These are phyloP conservation scores for Ceratosolen solmsi DNA, from an alignment of 1,140 invertebrate species.

Conservation along the genomic window DNA sequence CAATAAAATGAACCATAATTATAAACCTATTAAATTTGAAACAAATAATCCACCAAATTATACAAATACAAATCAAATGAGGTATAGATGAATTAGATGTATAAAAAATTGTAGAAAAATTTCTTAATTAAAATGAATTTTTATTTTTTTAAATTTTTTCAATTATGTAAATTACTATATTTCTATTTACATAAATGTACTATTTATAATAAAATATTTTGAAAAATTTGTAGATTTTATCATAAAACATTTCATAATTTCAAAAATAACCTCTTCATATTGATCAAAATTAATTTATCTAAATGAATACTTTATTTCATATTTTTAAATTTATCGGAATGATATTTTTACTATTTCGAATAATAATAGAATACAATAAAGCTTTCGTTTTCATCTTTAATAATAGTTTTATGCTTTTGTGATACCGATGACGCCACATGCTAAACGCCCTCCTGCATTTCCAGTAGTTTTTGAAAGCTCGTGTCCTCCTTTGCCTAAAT, in stretches of 20 bases:
- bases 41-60: too few relatives aligned
- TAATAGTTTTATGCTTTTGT: slow-evolving; percentile 71
- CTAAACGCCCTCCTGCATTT: slow-evolving; percentile 95
- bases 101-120: too few relatives aligned
- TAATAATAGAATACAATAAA: slow-evolving; percentile 25
- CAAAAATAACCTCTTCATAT: too few relatives aligned
- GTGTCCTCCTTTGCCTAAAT: slow-evolving; percentile 94
- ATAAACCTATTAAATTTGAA: neutral
- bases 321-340: slow-evolving; percentile 37
- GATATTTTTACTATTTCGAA: slow-evolving; percentile 36
- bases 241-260: neutral
- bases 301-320: too few relatives aligned
- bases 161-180: slow-evolving; percentile 1
- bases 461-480: slow-evolving; percentile 96
- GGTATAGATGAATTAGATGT: too few relatives aligned
- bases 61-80: too few relatives aligned
- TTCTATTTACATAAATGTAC: slow-evolving; percentile 6
- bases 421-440: slow-evolving; percentile 98
- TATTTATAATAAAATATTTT: slow-evolving; percentile 21
- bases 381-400: slow-evolving; percentile 29
- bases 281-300: slow-evolving; percentile 29
- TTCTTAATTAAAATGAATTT: slow-evolving; percentile 8
- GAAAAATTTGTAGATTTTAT: neutral
- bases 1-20: neutral
- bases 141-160: slow-evolving; percentile 15